A percentile compares a stretch with the other conserved stretches of the same genome.
Evolutionary conservation across 2,797 vertebrate species (phyloP).

Genomic region (Rhinichthys osculus): DNA sequence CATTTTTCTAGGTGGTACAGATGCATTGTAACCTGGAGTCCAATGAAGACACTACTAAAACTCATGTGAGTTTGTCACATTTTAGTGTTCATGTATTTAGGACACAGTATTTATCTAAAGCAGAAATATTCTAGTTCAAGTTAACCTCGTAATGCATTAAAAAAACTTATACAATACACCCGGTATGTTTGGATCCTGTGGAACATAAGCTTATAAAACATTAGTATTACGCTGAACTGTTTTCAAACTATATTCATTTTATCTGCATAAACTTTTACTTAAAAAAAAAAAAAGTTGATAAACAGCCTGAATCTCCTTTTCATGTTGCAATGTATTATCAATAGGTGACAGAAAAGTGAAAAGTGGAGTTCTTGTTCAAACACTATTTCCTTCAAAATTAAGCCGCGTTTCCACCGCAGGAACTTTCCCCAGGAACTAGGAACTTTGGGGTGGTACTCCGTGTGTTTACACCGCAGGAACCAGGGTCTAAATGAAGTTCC

Average conservation of each 20-base stretch:
- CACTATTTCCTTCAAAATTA: not conserved
- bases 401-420: no score
- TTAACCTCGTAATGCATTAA: not conserved
- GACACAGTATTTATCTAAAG: not conserved
- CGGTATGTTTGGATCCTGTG: not conserved
- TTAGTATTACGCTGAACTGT: no score
- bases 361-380: not conserved
- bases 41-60: conserved; percentile 90
- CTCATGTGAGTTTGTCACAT: conserved; percentile 85
- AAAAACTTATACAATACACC: not conserved
- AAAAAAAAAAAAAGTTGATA: no score
- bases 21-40: conserved; percentile 95
- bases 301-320: no score
- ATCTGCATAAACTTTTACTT: not conserved
- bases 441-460: no score
- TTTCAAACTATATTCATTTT: not conserved
- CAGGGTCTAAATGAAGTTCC: no score
- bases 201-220: not conserved
- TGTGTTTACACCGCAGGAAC: no score
- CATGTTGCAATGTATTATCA: no score
- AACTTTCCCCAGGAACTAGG: no score
- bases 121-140: not conserved
- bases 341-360: not conserved
- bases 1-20: conserved; percentile 85
- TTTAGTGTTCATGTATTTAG: not conserved